Evolutionary conservation across 2,113 vertebrate genomes (phyloP).

Genomic region (Myodes glareolus): DNA sequence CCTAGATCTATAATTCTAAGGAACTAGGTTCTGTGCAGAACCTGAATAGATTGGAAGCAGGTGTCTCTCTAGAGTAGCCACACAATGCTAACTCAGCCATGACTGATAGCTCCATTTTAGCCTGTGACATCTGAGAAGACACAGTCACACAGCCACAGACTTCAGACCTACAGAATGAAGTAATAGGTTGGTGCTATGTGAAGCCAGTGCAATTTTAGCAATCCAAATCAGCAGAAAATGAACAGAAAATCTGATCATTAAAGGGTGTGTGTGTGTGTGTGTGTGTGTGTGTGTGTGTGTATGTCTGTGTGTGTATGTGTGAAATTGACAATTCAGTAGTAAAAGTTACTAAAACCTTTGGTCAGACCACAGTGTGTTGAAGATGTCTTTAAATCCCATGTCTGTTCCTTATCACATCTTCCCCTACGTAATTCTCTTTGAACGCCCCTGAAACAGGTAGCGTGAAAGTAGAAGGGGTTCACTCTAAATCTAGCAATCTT

Average conservation of each 20-base stretch:
- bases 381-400: background rate
- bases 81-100: background rate
- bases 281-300: background rate
- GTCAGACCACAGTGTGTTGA: background rate
- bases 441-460: background rate
- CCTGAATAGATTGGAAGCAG: background rate
- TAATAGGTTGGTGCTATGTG: background rate
- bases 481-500: background rate
- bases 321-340: background rate
- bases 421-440: background rate
- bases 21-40: background rate
- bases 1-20: background rate
- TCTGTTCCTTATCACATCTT: background rate
- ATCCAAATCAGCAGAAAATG: background rate
- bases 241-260: background rate
- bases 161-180: background rate
- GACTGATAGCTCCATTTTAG: background rate
- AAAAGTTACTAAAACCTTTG: background rate
- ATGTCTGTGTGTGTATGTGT: background rate
- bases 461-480: background rate
- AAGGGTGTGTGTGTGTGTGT: background rate
- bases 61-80: background rate
- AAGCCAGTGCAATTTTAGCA: background rate
- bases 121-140: background rate
- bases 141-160: background rate